A percentile compares a stretch with the other conserved stretches of the same genome.
phyloP scores from a whole-genome alignment of 2,888 invertebrate species.

The Carterocephalus palaemon region DNA sequence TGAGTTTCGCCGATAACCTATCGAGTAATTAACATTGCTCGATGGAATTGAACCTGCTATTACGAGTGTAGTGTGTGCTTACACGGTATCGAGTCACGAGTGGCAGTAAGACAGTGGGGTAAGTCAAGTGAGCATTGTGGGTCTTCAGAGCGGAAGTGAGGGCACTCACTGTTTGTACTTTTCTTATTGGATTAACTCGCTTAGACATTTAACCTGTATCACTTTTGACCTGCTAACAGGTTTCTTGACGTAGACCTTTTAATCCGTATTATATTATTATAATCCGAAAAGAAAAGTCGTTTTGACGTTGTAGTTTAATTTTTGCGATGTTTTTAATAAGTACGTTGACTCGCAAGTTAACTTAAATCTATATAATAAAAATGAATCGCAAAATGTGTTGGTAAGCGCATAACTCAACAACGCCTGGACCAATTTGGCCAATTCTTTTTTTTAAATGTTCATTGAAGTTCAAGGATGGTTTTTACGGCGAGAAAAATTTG shows the following conservation, averaged over 20 bases:
- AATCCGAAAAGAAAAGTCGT: no score
- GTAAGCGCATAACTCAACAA: no score
- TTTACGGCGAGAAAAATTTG: no score
- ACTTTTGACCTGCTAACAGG: conserved; percentile 73
- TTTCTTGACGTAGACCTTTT: conserved; percentile 61
- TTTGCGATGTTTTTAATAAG: no score
- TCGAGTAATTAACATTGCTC: neutral
- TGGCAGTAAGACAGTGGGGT: conserved; percentile 74
- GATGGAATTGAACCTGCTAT: conserved; percentile 14
- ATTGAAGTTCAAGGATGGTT: no score
- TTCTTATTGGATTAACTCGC: conserved; percentile 72
- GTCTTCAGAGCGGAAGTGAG: conserved; percentile 73
- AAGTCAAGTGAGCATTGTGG: conserved; percentile 61
- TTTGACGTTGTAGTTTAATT: no score
- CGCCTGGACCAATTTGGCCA: no score
- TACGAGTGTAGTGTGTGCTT: conserved; percentile 23
- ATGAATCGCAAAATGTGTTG: no score
- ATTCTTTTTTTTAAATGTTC: no score
- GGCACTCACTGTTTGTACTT: conserved; percentile 74
- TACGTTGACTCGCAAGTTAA: no score
- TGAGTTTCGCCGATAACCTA: neutral
- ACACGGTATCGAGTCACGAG: conserved; percentile 44
- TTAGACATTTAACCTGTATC: conserved; percentile 71
- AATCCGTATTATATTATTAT: no score
- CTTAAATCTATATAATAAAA: no score